Evolutionary conservation across 2,888 invertebrate genomes (phyloP).

Genomic region (Philopedon plagiatum): DNA sequence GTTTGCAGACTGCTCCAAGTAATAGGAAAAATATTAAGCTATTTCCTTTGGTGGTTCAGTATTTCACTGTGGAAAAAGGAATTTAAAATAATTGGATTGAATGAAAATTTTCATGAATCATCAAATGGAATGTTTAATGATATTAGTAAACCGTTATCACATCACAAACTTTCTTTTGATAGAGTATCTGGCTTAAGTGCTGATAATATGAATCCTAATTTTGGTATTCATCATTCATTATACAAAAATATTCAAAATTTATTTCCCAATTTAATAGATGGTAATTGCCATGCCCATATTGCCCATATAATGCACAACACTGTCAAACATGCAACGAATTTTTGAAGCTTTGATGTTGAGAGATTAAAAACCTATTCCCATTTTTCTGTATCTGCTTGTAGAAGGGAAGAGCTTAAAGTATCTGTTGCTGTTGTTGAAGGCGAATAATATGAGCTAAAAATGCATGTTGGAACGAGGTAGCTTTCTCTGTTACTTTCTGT

Average conservation of each 20-base stretch:
- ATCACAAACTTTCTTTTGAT: slow-evolving; percentile 55
- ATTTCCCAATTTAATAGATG: slow-evolving; percentile 49
- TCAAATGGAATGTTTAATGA: slow-evolving; percentile 52
- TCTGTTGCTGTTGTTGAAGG: slow-evolving; percentile 48
- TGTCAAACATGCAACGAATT: slow-evolving; percentile 47
- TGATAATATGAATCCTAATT: slow-evolving; percentile 61
- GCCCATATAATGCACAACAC: slow-evolving; percentile 53
- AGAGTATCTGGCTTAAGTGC: slow-evolving; percentile 60
- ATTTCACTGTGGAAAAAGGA: slow-evolving; percentile 47
- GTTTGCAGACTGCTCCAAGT: slow-evolving; percentile 50
- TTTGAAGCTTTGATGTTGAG: slow-evolving; percentile 49
- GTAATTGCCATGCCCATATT: slow-evolving; percentile 55
- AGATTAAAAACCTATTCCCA: slow-evolving; percentile 51
- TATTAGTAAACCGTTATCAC: slow-evolving; percentile 52
- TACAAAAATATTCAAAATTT: slow-evolving; percentile 50
- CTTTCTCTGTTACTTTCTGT: neutral
- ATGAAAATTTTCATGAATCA: slow-evolving; percentile 49
- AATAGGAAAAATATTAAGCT: slow-evolving; percentile 55
- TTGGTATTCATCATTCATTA: slow-evolving; percentile 52
- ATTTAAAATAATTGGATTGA: slow-evolving; percentile 52
- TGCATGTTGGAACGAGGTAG: slow-evolving; percentile 16
- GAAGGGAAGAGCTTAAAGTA: slow-evolving; percentile 50
- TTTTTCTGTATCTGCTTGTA: slow-evolving; percentile 48
- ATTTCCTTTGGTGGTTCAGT: slow-evolving; percentile 52
- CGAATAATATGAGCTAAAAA: slow-evolving; percentile 48